Percentiles rank a stretch among this genome's conserved stretches.
Conservation (phyloP, 2,888 invertebrate species). For the Drosophila anceps region DNA sequence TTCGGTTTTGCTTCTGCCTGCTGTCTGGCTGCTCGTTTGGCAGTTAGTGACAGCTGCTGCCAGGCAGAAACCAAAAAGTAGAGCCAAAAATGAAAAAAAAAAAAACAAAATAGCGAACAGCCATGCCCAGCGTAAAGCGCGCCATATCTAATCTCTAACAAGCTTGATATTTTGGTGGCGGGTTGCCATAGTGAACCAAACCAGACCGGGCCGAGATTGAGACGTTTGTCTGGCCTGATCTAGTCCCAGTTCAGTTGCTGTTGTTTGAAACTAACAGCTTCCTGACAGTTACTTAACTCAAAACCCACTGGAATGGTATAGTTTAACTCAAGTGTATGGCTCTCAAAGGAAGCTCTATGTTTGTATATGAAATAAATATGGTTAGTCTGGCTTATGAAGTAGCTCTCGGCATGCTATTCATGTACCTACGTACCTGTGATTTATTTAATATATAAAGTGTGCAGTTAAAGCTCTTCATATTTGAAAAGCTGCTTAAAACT, state of each 20-base stretch:
- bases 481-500: not conserved
- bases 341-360: not conserved
- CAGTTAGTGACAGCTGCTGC: conserved; percentile 78
- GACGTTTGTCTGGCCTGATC: conserved; percentile 15
- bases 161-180: conserved; percentile 30
- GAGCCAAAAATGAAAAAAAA: no score
- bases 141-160: conserved; percentile 52
- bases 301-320: not conserved
- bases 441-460: not conserved
- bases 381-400: not conserved
- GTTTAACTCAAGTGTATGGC: not conserved
- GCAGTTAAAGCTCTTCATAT: not conserved
- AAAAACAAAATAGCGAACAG: conserved; percentile 11
- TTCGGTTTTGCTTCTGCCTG: conserved; percentile 26
- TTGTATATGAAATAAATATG: not conserved
- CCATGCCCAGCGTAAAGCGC: conserved; percentile 32
- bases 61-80: conserved; percentile 21
- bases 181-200: conserved; percentile 6
- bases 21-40: conserved; percentile 47
- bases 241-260: conserved; percentile 3
- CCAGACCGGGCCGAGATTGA: conserved; percentile 19
- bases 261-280: conserved; percentile 18
- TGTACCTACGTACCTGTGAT: not conserved
- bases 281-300: conserved; percentile 17
- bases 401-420: not conserved